These are phyloP conservation scores for Sula dactylatra DNA, from an alignment of 2,113 vertebrate genomes.

Conservation along the genomic window DNA sequence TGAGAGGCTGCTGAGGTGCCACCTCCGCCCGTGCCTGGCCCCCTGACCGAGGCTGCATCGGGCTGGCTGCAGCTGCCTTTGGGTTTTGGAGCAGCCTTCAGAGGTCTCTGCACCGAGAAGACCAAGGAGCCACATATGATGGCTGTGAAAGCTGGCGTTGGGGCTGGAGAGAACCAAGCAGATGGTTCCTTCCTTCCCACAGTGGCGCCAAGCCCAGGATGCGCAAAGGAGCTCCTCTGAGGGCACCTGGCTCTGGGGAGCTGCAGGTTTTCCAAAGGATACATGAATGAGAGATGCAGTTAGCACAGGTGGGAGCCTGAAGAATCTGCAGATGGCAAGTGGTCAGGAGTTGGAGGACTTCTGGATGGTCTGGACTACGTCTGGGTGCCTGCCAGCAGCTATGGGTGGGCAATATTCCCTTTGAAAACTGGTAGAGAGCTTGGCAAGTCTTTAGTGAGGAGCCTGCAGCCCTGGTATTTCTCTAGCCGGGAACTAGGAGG, in stretches of 20 bases:
- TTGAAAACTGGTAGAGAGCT: neutral
- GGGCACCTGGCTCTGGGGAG: neutral
- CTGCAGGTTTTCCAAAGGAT: neutral
- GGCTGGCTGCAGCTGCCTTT: neutral
- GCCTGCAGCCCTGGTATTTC: neutral
- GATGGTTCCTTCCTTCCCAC: neutral
- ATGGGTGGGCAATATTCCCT: neutral
- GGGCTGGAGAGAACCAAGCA: neutral
- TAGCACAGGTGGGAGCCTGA: neutral
- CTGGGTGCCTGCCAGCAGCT: neutral
- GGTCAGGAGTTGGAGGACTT: neutral
- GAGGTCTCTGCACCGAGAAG: neutral
- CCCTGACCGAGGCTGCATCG: rapidly evolving
- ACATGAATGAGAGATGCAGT: neutral
- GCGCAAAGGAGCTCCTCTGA: neutral
- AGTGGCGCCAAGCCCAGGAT: rapidly evolving
- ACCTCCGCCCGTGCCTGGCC: neutral
- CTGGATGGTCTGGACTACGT: neutral
- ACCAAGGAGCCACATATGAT: neutral
- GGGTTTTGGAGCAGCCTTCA: neutral
- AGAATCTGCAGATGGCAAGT: neutral
- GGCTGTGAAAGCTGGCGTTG: neutral
- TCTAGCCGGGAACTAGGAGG: neutral
- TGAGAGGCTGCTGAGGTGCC: neutral
- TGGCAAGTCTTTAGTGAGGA: neutral